phyloP scores from a whole-genome alignment of 2,888 invertebrate species.

The Vesta saturnalis region DNA sequence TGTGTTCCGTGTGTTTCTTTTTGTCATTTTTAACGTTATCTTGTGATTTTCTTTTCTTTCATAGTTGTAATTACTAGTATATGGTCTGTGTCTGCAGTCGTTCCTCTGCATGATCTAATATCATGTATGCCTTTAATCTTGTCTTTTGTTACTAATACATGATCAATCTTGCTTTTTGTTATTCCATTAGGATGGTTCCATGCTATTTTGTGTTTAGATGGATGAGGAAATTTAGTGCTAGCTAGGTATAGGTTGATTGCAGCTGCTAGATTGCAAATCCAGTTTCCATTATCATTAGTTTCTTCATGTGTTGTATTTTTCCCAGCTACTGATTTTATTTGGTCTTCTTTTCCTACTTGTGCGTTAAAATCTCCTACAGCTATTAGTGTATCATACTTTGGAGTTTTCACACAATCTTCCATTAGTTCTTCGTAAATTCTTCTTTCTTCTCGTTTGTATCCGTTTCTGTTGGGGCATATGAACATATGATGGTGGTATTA shows the following conservation, averaged over 20 bases:
- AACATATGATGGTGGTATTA: neutral
- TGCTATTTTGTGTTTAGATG: neutral
- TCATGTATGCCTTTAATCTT: neutral
- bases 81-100: neutral
- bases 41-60: neutral
- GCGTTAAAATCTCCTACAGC: neutral
- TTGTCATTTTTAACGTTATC: neutral
- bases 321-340: neutral
- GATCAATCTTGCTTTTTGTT: neutral
- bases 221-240: neutral
- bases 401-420: neutral
- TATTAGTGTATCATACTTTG: neutral
- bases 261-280: neutral
- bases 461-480: neutral
- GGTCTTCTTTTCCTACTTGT: neutral
- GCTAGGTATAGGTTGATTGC: neutral
- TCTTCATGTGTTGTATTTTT: neutral
- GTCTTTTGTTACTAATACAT: neutral
- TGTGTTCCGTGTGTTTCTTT: too few relatives aligned
- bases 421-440: neutral
- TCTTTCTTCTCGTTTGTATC: neutral
- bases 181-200: neutral
- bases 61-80: neutral
- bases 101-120: neutral
- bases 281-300: neutral